A percentile compares a stretch with the other conserved stretches of the same genome.
Conservation (phyloP, 2,113 vertebrate species). For the Stigmatopora nigra region DNA sequence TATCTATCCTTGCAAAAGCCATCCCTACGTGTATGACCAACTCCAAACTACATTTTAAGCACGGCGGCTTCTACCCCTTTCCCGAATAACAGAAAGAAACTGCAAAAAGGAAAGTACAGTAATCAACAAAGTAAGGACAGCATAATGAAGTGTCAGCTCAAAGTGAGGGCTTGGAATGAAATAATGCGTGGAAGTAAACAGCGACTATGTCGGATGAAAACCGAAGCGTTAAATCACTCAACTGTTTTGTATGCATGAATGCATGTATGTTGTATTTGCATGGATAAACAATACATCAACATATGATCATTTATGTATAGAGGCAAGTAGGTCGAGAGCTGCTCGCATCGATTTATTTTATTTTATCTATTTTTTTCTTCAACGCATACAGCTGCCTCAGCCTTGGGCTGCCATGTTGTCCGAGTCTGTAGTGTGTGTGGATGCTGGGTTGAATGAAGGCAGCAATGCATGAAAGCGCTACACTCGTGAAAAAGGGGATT, state of each 20-base stretch:
- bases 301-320: constrained; percentile 2
- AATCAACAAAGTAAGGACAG: neutral
- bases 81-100: too few species aligned
- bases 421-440: neutral
- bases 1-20: too few species aligned
- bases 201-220: neutral
- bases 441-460: constrained; percentile 20
- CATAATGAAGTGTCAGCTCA: neutral
- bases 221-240: neutral
- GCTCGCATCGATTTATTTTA: neutral
- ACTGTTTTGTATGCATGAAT: neutral
- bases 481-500: neutral
- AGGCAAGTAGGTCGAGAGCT: neutral
- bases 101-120: neutral
- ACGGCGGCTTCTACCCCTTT: too few species aligned
- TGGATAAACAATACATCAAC: constrained; percentile 2
- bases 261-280: neutral
- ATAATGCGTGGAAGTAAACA: neutral
- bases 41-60: too few species aligned
- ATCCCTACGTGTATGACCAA: too few species aligned
- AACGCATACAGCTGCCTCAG: neutral
- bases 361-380: neutral
- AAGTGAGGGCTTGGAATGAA: neutral
- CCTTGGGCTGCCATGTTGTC: neutral
- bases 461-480: constrained; percentile 8